A percentile compares a stretch with the other conserved stretches of the same genome.
phyloP scores from a whole-genome alignment of 2,113 vertebrate genomes.

The Catharus fuscescens region DNA sequence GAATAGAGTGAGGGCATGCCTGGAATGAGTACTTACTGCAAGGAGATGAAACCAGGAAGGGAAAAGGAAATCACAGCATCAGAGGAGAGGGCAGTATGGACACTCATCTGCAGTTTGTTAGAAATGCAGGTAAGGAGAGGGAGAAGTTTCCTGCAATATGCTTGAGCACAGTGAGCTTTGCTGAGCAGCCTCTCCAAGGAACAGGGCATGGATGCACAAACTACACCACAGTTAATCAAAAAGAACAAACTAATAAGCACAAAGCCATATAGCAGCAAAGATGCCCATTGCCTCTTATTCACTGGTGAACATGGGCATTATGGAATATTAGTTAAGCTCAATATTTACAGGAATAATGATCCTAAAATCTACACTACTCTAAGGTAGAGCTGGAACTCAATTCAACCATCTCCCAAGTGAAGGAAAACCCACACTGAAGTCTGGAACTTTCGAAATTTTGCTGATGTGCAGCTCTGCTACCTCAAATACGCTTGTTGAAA shows the following conservation, averaged over 20 bases:
- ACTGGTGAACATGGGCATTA: neutral
- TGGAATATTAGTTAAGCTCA: neutral
- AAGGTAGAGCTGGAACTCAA: neutral
- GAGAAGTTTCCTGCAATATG: neutral
- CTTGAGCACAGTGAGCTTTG: neutral
- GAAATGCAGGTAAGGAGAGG: neutral
- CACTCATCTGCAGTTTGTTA: neutral
- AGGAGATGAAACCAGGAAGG: neutral
- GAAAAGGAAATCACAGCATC: neutral
- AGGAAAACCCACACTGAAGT: neutral
- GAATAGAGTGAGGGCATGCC: neutral
- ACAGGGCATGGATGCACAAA: neutral
- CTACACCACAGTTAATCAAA: neutral
- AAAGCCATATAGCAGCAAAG: neutral
- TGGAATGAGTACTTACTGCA: neutral
- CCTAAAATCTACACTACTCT: neutral
- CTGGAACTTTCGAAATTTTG: neutral
- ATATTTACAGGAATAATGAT: neutral
- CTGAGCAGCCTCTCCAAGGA: neutral
- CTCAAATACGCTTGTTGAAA: neutral
- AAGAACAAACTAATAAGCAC: neutral
- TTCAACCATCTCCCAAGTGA: neutral
- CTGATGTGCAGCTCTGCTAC: neutral
- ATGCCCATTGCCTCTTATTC: neutral
- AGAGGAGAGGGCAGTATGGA: neutral